Conservation (phyloP, 1,140 invertebrate species). For the Cardiocondyla obscurior region DNA sequence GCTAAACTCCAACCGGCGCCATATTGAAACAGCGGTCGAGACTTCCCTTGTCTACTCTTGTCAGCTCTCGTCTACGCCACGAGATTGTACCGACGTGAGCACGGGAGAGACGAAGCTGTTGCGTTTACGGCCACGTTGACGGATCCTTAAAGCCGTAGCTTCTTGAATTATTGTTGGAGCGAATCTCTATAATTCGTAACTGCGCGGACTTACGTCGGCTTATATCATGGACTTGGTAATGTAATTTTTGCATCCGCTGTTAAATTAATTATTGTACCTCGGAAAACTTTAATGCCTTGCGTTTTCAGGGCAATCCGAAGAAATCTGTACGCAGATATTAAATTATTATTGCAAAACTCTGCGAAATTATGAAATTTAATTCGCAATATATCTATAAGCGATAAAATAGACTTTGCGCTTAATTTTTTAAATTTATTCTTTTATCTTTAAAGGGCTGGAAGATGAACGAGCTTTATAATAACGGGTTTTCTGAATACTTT, state of each 20-base stretch:
- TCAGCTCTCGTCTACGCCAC: constrained; percentile 33
- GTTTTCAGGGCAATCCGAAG: neutral
- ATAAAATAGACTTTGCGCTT: neutral
- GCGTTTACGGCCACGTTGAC: constrained; percentile 22
- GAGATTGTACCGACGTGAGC: neutral
- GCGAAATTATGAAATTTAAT: constrained; percentile 5
- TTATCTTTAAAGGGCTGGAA: neutral
- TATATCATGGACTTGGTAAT: neutral
- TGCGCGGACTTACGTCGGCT: neutral
- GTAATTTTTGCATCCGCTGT: neutral
- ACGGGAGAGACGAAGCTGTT: constrained; percentile 17
- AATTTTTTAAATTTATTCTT: neutral
- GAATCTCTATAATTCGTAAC: constrained; percentile 4
- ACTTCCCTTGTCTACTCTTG: constrained; percentile 29
- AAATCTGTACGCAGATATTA: neutral
- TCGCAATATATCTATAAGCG: neutral
- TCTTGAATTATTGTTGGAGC: constrained; percentile 25
- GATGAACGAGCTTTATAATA: neutral
- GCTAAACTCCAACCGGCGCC: constrained; percentile 28
- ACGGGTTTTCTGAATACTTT: constrained; percentile 21
- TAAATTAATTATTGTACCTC: constrained; percentile 7
- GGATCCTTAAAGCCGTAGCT: constrained; percentile 38
- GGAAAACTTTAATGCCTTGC: neutral
- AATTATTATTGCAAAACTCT: no score
- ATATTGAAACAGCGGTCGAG: constrained; percentile 46